A percentile compares a stretch with the other conserved stretches of the same genome.
These are phyloP conservation scores for Drosophila vallismaia DNA, from an alignment of 2,888 invertebrate species.

Conservation along the genomic window DNA sequence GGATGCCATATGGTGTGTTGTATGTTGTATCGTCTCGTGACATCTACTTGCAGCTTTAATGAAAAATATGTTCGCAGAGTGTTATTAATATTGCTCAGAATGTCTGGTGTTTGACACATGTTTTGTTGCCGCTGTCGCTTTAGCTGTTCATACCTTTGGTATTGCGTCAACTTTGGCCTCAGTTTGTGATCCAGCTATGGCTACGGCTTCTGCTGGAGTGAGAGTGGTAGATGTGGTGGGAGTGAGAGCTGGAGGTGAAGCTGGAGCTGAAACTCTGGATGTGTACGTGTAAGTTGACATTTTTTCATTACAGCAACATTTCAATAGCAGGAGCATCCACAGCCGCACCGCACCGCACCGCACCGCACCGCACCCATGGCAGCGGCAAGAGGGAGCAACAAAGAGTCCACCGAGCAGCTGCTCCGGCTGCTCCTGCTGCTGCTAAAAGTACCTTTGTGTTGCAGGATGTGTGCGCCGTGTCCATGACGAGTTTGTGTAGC, in stretches of 20 bases:
- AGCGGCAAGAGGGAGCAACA: conserved; percentile 18
- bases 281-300: conserved; percentile 65
- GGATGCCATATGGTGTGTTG: conserved; percentile 35
- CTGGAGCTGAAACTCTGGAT: conserved; percentile 11
- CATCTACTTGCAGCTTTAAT: conserved; percentile 71
- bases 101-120: conserved; percentile 79
- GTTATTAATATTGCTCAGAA: conserved; percentile 79
- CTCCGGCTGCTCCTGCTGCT: background rate
- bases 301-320: conserved; percentile 78
- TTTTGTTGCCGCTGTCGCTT: conserved; percentile 70
- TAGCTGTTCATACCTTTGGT: conserved; percentile 44
- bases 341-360: conserved; percentile 14
- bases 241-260: background rate
- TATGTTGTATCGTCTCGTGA: conserved; percentile 54
- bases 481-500: conserved; percentile 55
- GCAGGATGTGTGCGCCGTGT: conserved; percentile 11
- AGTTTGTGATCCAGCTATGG: conserved; percentile 10
- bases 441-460: background rate
- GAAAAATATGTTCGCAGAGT: conserved; percentile 77
- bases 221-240: background rate
- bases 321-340: conserved; percentile 66
- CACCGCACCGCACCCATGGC: conserved; percentile 4
- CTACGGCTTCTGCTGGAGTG: background rate
- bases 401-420: conserved; percentile 25
- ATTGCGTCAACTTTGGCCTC: conserved; percentile 32